These are phyloP conservation scores for Cyclura pinguis DNA, from an alignment of 2,797 vertebrate genomes.

Conservation along the genomic window DNA sequence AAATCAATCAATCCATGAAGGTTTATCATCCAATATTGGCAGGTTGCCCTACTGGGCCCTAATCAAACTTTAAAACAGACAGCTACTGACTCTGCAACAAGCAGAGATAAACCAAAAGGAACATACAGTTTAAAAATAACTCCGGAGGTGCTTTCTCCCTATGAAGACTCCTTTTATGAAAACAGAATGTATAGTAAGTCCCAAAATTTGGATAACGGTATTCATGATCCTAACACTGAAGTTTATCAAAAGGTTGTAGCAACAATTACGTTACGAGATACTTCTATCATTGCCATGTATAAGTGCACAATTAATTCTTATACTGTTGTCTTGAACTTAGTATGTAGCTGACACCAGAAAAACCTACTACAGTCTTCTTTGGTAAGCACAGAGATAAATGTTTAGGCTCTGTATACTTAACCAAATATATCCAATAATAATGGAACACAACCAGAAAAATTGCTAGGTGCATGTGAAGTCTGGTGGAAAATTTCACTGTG, in stretches of 20 bases:
- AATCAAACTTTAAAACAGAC: constrained; percentile 22
- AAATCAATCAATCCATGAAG: constrained; percentile 61
- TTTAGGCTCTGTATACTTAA: background rate
- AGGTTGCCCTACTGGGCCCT: background rate
- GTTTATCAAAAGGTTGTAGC: background rate
- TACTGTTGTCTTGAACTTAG: background rate
- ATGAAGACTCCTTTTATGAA: background rate
- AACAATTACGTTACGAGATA: background rate
- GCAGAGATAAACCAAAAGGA: background rate
- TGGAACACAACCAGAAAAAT: background rate
- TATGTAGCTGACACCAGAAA: background rate
- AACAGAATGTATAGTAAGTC: background rate
- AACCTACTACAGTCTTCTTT: background rate
- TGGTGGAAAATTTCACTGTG: too few species aligned
- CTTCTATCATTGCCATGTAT: background rate
- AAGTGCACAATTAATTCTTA: background rate
- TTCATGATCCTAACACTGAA: background rate
- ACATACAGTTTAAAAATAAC: background rate
- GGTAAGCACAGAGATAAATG: background rate
- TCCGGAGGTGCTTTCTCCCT: background rate
- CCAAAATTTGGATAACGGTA: background rate
- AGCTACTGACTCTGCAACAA: constrained; percentile 39
- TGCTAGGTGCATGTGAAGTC: background rate
- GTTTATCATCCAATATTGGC: constrained; percentile 63
- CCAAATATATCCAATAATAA: background rate